Percentiles rank a stretch among this genome's conserved stretches.
phyloP scores from a whole-genome alignment of 2,888 invertebrate species.

The Orchestes rusci region DNA sequence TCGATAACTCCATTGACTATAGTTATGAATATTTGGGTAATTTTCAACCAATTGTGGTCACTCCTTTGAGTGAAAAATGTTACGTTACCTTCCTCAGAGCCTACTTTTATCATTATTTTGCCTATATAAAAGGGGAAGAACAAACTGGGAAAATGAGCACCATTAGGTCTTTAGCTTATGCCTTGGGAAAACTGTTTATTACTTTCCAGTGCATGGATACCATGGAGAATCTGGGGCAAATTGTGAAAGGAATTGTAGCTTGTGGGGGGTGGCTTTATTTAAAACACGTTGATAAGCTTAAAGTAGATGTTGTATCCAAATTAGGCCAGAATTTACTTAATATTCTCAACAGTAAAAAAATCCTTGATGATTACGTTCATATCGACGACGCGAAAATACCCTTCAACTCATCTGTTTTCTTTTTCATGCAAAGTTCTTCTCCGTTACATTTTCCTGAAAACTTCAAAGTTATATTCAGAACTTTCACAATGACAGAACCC shows the following conservation, averaged over 20 bases:
- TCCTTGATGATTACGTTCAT: conserved; percentile 49
- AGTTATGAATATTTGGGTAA: conserved; percentile 82
- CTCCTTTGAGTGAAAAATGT: conserved; percentile 66
- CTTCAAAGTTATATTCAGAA: conserved; percentile 69
- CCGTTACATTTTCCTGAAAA: conserved; percentile 57
- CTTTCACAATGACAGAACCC: conserved; percentile 78
- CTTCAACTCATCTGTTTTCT: conserved; percentile 66
- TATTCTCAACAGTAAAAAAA: conserved; percentile 63
- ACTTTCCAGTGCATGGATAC: conserved; percentile 78
- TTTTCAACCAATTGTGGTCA: conserved; percentile 60
- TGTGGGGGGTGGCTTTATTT: conserved; percentile 81
- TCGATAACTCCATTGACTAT: conserved; percentile 62
- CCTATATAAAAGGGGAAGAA: conserved; percentile 71
- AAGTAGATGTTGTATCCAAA: conserved; percentile 70
- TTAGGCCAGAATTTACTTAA: conserved; percentile 65
- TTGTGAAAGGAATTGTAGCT: conserved; percentile 71
- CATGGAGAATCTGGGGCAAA: too few species aligned
- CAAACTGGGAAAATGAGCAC: conserved; percentile 76
- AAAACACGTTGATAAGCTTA: conserved; percentile 74
- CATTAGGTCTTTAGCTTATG: conserved; percentile 82
- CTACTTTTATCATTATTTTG: conserved; percentile 69
- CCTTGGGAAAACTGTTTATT: conserved; percentile 53
- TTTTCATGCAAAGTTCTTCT: background rate
- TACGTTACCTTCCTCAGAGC: conserved; percentile 74
- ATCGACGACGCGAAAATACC: conserved; percentile 66